Evolutionary conservation across 2,113 vertebrate genomes (phyloP), one percentile per base, ranked within the genome.

Genomic region (Sylvilagus bachmani): DNA sequence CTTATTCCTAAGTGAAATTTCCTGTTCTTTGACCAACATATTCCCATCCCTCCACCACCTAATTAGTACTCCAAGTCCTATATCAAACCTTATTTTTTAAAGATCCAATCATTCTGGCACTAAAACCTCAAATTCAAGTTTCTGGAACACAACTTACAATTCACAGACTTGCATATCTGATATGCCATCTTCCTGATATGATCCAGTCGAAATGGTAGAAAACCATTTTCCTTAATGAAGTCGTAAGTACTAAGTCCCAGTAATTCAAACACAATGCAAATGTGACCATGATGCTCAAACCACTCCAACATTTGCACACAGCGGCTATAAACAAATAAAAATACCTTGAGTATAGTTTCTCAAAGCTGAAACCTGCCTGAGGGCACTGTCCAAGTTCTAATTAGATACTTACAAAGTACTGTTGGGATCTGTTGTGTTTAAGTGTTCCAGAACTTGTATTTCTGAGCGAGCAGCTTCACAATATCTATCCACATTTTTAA

Each of bases 191-290:
- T 98, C 53, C 98, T 98, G 79, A 99, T 99, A 58, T 99, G 99
- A 62, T 99, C 98, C 61, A 99, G n/a, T 13, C 98, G 97, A 79
- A 99, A 99, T 2, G 99, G 99, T 93, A 99, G 97, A 97, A 99
- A 99, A 94, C 98, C 98, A 74, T 99, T 99, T 94, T 99, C 99
- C 93, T 99, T 99, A 83, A 99, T 98, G 62, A 99, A 99, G 95
- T 99, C 99, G 0, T 99, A 99, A n/a, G 99, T 99, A 98, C 99
- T 99, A 91, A 99, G 99, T 67, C 99, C 99, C 67, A 99, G 97
- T 31, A 99, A 97, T 97, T 99, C 99, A 98, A 99, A 99, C 44
- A 98, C 98, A 44, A 99, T 99, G 97, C 99, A 99, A 86, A 99
- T 38, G 0, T 99, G 99, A 22, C 99, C 98, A 0, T 99, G 98